Base-by-base conservation (phyloP, 2,113 vertebrate genomes). In the Megaceryle maxima region DNA sequence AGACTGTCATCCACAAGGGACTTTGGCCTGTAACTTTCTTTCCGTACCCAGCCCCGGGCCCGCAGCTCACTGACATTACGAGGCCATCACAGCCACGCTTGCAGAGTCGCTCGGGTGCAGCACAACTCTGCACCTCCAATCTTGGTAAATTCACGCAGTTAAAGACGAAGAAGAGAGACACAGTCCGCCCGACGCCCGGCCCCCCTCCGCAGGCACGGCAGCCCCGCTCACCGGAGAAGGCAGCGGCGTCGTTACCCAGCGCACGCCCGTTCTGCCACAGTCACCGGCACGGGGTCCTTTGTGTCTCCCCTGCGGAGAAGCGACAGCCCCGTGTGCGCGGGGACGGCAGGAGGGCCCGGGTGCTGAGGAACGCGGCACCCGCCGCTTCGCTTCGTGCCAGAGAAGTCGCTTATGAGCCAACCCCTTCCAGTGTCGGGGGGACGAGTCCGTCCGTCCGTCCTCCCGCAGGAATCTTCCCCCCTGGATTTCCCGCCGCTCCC, bases 61-160 rank as follows among this genome's bases (percentile, higher is more conserved):
- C 1, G 5, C 48, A 2, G 81, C 53, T 10, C 1, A 5, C 0
- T 2, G 69, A 3, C 31, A 20, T 1, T 4, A 31, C 1, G 15
- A 25, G 0, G 12, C 41, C 67, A 4, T 41, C 81, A 19, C 11
- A 19, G 5, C 2, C 37, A 2, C 28, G 7, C 16, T 1, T 6
- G 3, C 19, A 15, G 15, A 43, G 48, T 50, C 46, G 0, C 15
- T 1, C 24, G 8, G 57, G 6, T 0, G 20, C 0, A 9, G 35
- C 48, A 7, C 56, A 20, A 2, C 39, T 25, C 59, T 7, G 35
- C 67, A 9, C 39, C 55, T 13, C 43, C 43, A 2, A 4, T 22
- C 22, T 44, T 6, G 43, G 43, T 16, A 19, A 18, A 18, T 8
- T 18, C 17, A 18, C 16, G 44, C 18, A 46, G 16, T 10, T 11